phyloP scores from a whole-genome alignment of 1,140 invertebrate genomes.

The Cylas formicarius region DNA sequence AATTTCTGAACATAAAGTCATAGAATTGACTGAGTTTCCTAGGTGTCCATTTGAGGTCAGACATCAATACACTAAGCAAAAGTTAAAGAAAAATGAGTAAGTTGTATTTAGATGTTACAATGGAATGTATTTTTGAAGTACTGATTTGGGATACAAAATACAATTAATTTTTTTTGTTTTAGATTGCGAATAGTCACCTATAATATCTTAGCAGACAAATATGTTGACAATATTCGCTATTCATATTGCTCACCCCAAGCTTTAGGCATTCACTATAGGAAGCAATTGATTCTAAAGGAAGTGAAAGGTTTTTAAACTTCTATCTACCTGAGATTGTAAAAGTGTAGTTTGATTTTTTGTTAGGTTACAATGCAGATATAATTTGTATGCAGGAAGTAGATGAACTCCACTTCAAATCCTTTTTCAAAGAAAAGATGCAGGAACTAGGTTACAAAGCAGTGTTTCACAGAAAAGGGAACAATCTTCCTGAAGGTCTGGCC shows the following conservation, averaged over 20 bases:
- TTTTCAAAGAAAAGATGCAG: constrained; percentile 43
- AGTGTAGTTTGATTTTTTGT: too few relatives aligned
- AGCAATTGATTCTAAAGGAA: constrained; percentile 77
- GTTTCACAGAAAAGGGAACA: constrained; percentile 64
- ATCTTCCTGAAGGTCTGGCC: constrained; percentile 69
- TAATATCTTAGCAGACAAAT: constrained; percentile 82
- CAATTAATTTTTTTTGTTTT: constrained; percentile 36
- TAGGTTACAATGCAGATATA: constrained; percentile 82
- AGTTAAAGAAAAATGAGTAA: constrained; percentile 44
- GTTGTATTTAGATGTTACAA: constrained; percentile 3
- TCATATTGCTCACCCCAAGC: constrained; percentile 74
- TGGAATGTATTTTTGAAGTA: neutral
- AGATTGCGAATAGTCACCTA: constrained; percentile 80
- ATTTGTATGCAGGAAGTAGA: constrained; percentile 92
- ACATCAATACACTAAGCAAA: constrained; percentile 58
- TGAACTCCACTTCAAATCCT: constrained; percentile 57
- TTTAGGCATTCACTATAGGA: constrained; percentile 77
- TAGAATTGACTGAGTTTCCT: constrained; percentile 56
- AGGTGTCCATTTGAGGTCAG: constrained; percentile 72
- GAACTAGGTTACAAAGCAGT: constrained; percentile 41
- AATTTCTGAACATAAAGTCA: constrained; percentile 44
- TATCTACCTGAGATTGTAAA: neutral
- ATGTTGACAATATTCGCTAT: constrained; percentile 73
- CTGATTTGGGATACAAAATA: constrained; percentile 17
- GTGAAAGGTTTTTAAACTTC: constrained; percentile 52